phyloP scores from a whole-genome alignment of 1,140 invertebrate genomes.

The Drosophila trapezifrons region DNA sequence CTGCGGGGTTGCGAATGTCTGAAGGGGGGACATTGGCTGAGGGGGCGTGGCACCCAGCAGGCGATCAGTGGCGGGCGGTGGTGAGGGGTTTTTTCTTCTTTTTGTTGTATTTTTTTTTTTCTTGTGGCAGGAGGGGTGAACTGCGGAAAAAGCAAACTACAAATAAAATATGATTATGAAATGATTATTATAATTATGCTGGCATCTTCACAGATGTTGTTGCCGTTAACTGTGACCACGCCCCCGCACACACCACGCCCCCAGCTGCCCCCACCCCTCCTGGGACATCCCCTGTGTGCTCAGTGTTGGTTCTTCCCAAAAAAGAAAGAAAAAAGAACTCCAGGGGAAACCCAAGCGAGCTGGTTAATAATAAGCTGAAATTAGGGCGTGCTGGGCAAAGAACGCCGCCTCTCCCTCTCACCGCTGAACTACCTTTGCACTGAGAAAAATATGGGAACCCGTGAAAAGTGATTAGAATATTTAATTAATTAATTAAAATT shows the following conservation, averaged over 20 bases:
- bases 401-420: background rate
- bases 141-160: slow-evolving; percentile 55
- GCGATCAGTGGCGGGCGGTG: slow-evolving; percentile 3
- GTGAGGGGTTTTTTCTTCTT: background rate
- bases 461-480: background rate
- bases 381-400: slow-evolving; percentile 62
- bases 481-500: background rate
- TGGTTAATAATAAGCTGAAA: slow-evolving; percentile 79
- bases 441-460: background rate
- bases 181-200: slow-evolving; percentile 83
- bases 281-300: slow-evolving; percentile 4
- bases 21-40: slow-evolving; percentile 4
- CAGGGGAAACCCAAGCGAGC: slow-evolving; percentile 46
- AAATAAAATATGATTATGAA: slow-evolving; percentile 83
- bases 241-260: slow-evolving; percentile 33
- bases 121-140: slow-evolving; percentile 48
- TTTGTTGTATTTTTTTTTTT: background rate
- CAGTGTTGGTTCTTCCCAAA: background rate
- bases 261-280: background rate
- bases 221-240: slow-evolving; percentile 78
- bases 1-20: slow-evolving; percentile 42
- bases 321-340: background rate
- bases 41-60: slow-evolving; percentile 32
- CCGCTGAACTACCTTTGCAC: background rate
- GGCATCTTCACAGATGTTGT: slow-evolving; percentile 83